These are phyloP conservation scores for Dendrolimus houi DNA, from an alignment of 2,888 invertebrate species.

Conservation along the genomic window DNA sequence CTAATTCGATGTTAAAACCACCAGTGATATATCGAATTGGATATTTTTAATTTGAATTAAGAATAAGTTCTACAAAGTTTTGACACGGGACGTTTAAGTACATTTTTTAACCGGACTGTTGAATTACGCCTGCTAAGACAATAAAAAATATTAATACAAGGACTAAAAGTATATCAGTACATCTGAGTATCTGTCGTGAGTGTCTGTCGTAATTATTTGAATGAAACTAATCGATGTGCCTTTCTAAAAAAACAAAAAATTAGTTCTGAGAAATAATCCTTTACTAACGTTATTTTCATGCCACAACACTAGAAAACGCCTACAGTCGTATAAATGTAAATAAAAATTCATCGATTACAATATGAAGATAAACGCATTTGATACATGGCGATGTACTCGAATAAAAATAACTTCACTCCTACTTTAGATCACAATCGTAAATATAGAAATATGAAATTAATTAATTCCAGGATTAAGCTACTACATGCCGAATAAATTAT, in stretches of 20 bases:
- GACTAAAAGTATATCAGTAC: too few species aligned
- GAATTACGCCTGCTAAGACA: too few species aligned
- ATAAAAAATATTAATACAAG: too few species aligned
- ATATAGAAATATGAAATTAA: slow-evolving; percentile 16
- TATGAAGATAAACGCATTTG: slow-evolving; percentile 6
- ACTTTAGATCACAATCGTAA: slow-evolving; percentile 16
- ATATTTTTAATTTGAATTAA: not conserved
- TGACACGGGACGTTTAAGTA: too few species aligned
- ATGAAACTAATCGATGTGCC: too few species aligned
- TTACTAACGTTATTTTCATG: too few species aligned
- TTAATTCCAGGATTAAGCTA: slow-evolving; percentile 21
- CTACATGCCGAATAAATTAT: slow-evolving; percentile 10
- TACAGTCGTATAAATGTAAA: not conserved
- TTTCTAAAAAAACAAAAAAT: too few species aligned
- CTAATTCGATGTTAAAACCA: slow-evolving; percentile 45
- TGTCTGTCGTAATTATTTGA: too few species aligned
- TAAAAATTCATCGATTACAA: not conserved
- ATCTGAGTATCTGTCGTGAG: too few species aligned
- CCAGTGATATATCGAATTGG: slow-evolving; percentile 50
- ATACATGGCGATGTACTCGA: slow-evolving; percentile 18
- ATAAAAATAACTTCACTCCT: slow-evolving; percentile 21
- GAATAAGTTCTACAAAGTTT: not conserved
- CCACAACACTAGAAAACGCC: too few species aligned
- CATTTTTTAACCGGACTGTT: too few species aligned
- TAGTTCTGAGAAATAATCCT: too few species aligned